Conservation (phyloP, 2,797 vertebrate species). For the Poecilia wingei region DNA sequence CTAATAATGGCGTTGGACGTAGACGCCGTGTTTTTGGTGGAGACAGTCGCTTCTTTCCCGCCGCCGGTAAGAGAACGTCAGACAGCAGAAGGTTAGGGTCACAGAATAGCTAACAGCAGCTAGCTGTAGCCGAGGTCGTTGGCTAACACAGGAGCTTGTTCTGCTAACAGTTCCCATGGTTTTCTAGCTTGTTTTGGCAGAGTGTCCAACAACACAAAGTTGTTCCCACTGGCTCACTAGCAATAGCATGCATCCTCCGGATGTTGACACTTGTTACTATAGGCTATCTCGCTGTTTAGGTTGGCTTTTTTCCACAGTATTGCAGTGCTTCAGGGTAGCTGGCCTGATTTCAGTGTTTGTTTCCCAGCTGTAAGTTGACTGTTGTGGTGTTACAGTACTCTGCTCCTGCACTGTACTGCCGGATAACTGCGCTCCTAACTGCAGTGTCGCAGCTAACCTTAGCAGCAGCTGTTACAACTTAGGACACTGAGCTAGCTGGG, state of each 20-base stretch:
- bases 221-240: conserved; percentile 35
- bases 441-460: neutral
- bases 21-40: neutral
- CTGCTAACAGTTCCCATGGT: conserved; percentile 58
- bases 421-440: neutral
- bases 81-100: conserved; percentile 73
- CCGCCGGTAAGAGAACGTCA: conserved; percentile 64
- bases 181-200: conserved; percentile 31
- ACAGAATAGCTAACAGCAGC: conserved; percentile 69
- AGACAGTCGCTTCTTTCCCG: conserved; percentile 9
- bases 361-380: conserved; percentile 54
- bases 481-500: conserved; percentile 4
- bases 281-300: conserved; percentile 25
- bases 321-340: conserved; percentile 44
- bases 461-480: neutral
- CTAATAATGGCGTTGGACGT: neutral
- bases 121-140: conserved; percentile 68
- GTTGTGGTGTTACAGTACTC: conserved; percentile 27
- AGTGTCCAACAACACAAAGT: conserved; percentile 49
- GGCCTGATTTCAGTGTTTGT: conserved; percentile 58
- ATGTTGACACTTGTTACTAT: neutral
- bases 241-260: neutral
- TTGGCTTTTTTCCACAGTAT: conserved; percentile 49
- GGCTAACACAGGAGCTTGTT: conserved; percentile 56
- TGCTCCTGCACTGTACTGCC: conserved; percentile 12